Base-by-base conservation (phyloP, 2,888 invertebrate species). In the Hypomecis atomaria region DNA sequence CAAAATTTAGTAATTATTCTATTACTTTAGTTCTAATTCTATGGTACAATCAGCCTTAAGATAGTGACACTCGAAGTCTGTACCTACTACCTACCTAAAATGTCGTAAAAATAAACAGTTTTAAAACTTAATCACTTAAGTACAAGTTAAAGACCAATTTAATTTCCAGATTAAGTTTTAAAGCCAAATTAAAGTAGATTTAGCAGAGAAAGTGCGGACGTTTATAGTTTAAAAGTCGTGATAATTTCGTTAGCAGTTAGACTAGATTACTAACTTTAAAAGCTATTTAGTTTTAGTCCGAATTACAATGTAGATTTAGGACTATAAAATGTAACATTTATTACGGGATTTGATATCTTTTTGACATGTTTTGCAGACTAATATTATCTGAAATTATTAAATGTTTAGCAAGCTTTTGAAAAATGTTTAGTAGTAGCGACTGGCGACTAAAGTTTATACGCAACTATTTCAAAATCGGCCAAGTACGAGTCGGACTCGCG, bases 161-260 rank as follows among this genome's bases (percentile, higher is more conserved):
- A 33, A 61, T 60, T 57, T 52, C 52, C 48, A 57, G 60, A 61
- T 65, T 65, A 65, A 64, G 52, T 61, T 65, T 65, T 57, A 65
- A 38, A 11, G 42, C 43, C 53, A 45, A 59, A 45, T 60, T 60
- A 61, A 37, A 36, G 11, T 48, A 43, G 53, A 65, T 48, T 61
- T 56, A 33, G 4, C 57, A 58, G 38, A 47, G 59, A 63, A 59
- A 56, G 48, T 56, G 60, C 53, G 53, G 60, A 60, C 57, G 33
- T 48, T 60, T 47, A 64, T 59, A 38, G 49, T 47, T 56, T 45
- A 59, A 58, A 49, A 49, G 47, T 48, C 54, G n/a, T 38, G 54
- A 63, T 61, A 48, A 55, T 49, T 54, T 40, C 42, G 40, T 50
- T 43, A 33, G 23, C 42, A 61, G 47, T 55, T 37, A 8, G 44